Base-by-base conservation (phyloP, 2,888 invertebrate species). In the Raillietiella orientalis region DNA sequence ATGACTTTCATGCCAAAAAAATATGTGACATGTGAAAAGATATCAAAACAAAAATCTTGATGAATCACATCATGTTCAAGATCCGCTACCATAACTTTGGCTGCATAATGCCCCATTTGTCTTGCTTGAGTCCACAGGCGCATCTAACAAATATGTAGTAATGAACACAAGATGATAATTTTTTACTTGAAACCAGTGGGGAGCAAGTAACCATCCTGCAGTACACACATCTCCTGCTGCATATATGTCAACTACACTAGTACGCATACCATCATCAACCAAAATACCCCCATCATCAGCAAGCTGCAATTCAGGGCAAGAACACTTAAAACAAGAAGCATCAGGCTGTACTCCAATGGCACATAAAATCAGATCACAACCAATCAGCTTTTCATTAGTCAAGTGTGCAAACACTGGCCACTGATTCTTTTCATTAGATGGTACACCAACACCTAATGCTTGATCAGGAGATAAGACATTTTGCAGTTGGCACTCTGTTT, bases 81-180 rank as follows among this genome's bases (percentile, higher is more conserved):
- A 6, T 12, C 22, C 1, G 58, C 59, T 2, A 37, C 28, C 74
- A 99, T 90, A 29, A 69, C 63, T 44, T 71, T 70, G 1, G 79
- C 90, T 14, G 75, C 82, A 55, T 77, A 84, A 28, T 61, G 59
- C 6, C 90, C 96, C 87, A 90, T 90, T 49, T 90, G 87, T 28
- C 84, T 53, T 0, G 93, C 96, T 49, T 99, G 96, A 1, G 84
- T 79, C 96, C 96, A 96, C 17, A 96, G 48, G 30, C 82, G 59
- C 66, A 93, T 72, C 52, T 87, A 37, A 21, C 11, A 14, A 16
- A 6, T 23, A 25, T 12, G 9, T 26, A n/a, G 11, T 12, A 16
- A 28, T 5, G 13, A 8, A 11, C n/a, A 24, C 6, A 19, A 19
- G 8, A n/a, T n/a, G n/a, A n/a, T n/a, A n/a, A n/a, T n/a, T 19